Percentiles rank a stretch among this genome's conserved stretches.
Evolutionary conservation across 2,888 invertebrate genomes (phyloP).

Genomic region (Leptarthrus brevirostris): DNA sequence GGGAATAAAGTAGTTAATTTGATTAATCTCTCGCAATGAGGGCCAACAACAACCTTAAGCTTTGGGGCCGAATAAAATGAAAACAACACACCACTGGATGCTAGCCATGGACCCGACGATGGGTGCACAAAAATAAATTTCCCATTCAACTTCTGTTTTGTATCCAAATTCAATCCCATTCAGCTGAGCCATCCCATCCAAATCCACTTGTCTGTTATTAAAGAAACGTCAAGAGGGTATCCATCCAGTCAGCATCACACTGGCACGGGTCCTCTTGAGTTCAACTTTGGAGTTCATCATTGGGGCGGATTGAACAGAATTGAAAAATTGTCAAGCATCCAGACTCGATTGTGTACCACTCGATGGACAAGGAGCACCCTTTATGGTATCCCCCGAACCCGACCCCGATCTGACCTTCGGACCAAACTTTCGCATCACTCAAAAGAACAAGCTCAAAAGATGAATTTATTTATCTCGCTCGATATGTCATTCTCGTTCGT

Average conservation of each 20-base stretch:
- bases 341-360: conserved; percentile 30
- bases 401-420: neutral
- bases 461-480: conserved; percentile 21
- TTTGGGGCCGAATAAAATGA: neutral
- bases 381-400: neutral
- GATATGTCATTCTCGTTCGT: conserved; percentile 33
- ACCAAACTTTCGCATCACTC: neutral
- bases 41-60: no score
- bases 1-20: conserved; percentile 40
- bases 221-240: conserved; percentile 46
- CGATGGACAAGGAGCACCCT: conserved; percentile 34
- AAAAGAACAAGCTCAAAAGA: neutral
- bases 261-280: conserved; percentile 35
- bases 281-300: conserved; percentile 17
- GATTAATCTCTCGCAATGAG: conserved; percentile 44
- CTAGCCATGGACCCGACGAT: neutral
- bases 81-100: neutral
- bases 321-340: conserved; percentile 49
- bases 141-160: conserved; percentile 49
- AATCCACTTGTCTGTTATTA: conserved; percentile 49
- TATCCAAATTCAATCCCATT: conserved; percentile 48
- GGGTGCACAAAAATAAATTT: conserved; percentile 35
- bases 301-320: conserved; percentile 4
- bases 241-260: neutral
- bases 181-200: conserved; percentile 18